Evolutionary conservation across 1,140 invertebrate species (phyloP), one percentile per base, ranked within the genome.

Genomic region (Hylaeus volcanicus): DNA sequence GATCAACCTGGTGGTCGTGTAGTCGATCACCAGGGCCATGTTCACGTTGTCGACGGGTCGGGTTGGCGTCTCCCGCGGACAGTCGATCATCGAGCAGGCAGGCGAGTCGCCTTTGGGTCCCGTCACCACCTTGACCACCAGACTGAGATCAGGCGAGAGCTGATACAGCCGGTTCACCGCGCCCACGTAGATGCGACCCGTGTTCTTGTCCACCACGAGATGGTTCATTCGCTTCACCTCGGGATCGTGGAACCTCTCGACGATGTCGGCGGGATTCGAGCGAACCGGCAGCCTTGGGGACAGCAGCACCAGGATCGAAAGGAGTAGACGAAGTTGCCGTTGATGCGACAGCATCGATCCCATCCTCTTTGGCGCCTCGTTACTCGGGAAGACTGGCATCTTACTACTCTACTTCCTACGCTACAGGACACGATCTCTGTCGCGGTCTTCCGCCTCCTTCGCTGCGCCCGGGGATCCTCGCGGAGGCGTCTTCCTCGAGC

Each of bases 11-110:
- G 97, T 96, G 72, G 97, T 96, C 6, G 96, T 96, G 90, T 98
- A 98, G 94, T 99, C 98, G 83, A 99, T 98, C 56, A 99, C 96
- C 81, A 99, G 94, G 55, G 98, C 98, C 93, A 99, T 99, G 94
- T 99, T 99, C 83, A 97, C 96, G 93, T 98, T 99, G 93, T 99
- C 96, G 12, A 97, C 98, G 85, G 96, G 95, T 85, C 95, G 95
- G 79, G 95, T 95, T 75, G 96, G 94, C 58, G 95, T 95, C 82
- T 95, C 95, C 1, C 95, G 93, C 5, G 96, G 96, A 91, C 97
- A 98, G 89, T 98, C 96, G 60, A 96, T 94, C 83, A 97, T 97
- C 61, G 98, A 97, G 93, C 98, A 99, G 74, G 97, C 96, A 11
- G 96, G 95, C 58, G 97, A 97, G 93, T 99, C 98, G 84, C 97